Base-by-base conservation (phyloP, 2,113 vertebrate genomes). In the Dipodomys merriami region DNA sequence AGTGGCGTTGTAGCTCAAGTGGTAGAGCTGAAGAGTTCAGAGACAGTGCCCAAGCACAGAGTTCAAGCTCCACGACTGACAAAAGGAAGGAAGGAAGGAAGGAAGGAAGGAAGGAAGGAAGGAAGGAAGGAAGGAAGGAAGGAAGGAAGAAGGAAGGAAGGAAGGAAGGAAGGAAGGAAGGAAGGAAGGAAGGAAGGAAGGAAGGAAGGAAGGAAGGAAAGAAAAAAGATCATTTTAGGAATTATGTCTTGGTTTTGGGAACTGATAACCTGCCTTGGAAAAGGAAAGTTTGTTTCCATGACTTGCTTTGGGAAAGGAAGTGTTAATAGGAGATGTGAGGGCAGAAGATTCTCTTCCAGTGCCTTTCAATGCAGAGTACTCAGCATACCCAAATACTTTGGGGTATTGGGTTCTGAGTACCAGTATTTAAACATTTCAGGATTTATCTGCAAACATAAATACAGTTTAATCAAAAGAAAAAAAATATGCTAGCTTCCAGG, bases 401-500 rank as follows among this genome's bases (percentile, higher is more conserved):
- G 30, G 30, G 22, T 35, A 23, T 27, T 39, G 13, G 65, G 6
- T 65, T 60, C 62, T 91, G 62, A 68, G 46, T 25, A 19, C 44
- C 62, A 76, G 25, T 2, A 29, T 57, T 18, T 91, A 85, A 87
- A 44, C 81, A 77, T 92, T 94, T 85, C 20, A 29, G 67, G 62
- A 94, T 8, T 90, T 91, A 16, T 64, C 25, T 15, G 19, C n/a
- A 83, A 77, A 79, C 23, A 74, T 79, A 85, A 68, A 33, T 69
- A 62, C 35, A 67, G 53, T 85, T 93, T 91, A 91, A 5, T 78
- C 19, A 68, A 80, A 62, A 49, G 22, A 39, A 91, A 81, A 81
- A 92, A 69, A 67, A 72, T 64, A 64, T 22, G 29, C 25, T 71
- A 22, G 64, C 83, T 83, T 89, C 20, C 6, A 80, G 29, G 86